Evolutionary conservation across 1,140 invertebrate genomes (phyloP), one percentile per base, ranked within the genome.

Genomic region (Ceratosolen solmsi): DNA sequence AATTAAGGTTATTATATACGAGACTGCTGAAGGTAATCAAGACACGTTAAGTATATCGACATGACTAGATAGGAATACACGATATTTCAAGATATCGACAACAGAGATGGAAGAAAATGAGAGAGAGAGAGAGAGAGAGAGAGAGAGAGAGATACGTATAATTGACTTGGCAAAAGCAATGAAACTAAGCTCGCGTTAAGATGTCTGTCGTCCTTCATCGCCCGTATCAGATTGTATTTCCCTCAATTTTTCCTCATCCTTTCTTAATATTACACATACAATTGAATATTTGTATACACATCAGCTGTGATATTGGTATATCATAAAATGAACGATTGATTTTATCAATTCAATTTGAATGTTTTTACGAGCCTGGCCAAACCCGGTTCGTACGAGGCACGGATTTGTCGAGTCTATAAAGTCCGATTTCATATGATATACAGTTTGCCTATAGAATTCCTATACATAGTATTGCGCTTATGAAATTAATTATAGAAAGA

Each of bases 201-300:
- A 82, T 82, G 56, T 46, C 65, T 82, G 79, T 82, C 70, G 74
- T 73, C 49, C 56, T 38, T 54, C 54, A 65, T 22, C 49, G 1
- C 51, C 15, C 30, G 25, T 70, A 81, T 81, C 70, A 51, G 65
- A 72, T 46, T n/a, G 33, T 27, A 49, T 70, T 65, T 41, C 22
- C 22, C 33, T 33, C 8, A 5, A 13, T 33, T 65, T 46, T 65
- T 56, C 46, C 51, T 54, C 25, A 38, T 41, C 20, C 2, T 25
- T 25, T 65, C 20, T 41, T 46, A 33, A 58, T 22, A 56, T 58
- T 33, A 46, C n/a, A 25, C 38, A 51, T 7, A 56, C 70, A 65
- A 82, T 78, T 78, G 74, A 77, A 82, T 82, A 72, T 82, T 82
- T 74, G 56, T 74, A 60, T 80, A 71, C 22, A 30, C 15, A 60